Conservation (phyloP, 2,888 invertebrate genomes). For the Nemapogon koenigi region DNA sequence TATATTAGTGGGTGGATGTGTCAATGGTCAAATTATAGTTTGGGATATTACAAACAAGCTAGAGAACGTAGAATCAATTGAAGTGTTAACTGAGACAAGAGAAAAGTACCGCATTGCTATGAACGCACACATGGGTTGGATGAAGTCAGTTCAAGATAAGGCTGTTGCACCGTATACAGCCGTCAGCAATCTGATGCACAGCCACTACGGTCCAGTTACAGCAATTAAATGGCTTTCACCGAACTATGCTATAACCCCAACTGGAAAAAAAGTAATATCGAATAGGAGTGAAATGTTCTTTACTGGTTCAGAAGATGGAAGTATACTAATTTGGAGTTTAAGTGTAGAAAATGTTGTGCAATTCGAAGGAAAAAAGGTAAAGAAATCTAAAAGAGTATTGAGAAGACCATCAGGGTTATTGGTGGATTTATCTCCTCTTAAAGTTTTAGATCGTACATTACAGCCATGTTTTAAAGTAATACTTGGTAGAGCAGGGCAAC, state of each 20-base stretch:
- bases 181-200: conserved; percentile 65
- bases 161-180: conserved; percentile 66
- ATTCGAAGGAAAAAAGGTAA: conserved; percentile 38
- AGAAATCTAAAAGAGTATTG: conserved; percentile 48
- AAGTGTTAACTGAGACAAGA: conserved; percentile 68
- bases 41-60: conserved; percentile 74
- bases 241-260: conserved; percentile 62
- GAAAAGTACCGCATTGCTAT: conserved; percentile 67
- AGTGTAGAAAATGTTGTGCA: conserved; percentile 46
- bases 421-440: conserved; percentile 66
- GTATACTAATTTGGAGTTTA: conserved; percentile 75
- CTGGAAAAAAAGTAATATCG: conserved; percentile 58
- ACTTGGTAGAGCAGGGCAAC: conserved; percentile 47
- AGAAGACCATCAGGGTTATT: conserved; percentile 65
- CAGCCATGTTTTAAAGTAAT: conserved; percentile 68
- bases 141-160: conserved; percentile 67
- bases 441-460: conserved; percentile 65
- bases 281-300: conserved; percentile 66
- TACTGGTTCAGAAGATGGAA: conserved; percentile 72
- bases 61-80: conserved; percentile 66
- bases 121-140: conserved; percentile 71
- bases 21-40: conserved; percentile 73
- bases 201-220: conserved; percentile 70
- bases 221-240: conserved; percentile 73
- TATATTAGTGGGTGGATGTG: conserved; percentile 73